Base-by-base conservation (phyloP, 2,888 invertebrate species). In the Ecdyonurus torrentis region DNA sequence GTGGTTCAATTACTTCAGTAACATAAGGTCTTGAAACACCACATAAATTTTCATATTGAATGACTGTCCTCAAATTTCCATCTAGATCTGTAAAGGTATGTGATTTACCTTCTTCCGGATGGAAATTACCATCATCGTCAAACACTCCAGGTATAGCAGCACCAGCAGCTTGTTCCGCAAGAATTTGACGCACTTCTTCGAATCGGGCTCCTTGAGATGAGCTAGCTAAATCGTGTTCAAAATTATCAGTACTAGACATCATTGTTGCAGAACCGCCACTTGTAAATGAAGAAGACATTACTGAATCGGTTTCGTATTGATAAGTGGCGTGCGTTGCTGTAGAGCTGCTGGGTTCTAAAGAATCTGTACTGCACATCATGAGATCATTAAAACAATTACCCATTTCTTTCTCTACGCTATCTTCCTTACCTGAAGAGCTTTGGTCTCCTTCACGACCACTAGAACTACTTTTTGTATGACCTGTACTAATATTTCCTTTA, bases 281-380 rank as follows among this genome's bases (percentile, higher is more conserved):
- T 22, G 90, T 89, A 62, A 89, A 83, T 73, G 90, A 90, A 62
- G 89, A 89, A 1, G 90, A 89, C 85, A 89, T 89, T 52, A 89
- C 83, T 0, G 90, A 91, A 70, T 90, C 89, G 0, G 86, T 86
- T 73, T 90, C 89, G 67, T 86, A 88, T 71, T 89, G 89, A 71
- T 87, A 89, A 1, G 89, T 89, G 15, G 89, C 90, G 69, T 89
- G 83, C 1, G 90, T 90, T 0, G 87, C 89, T 59, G 85, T 84
- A 0, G 89, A 87, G 68, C 88, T 89, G 7, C 88, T 86, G 2
- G 84, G 85, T 70, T 89, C 89, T 62, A 88, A 72, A 67, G 86
- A 87, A 67, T 86, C 86, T 0, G 84, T 85, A 69, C 86, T 86
- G 59, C 84, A 84, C 70, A 84, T 68, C 75, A 81, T 82, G 23